Percentiles rank a stretch among this genome's conserved stretches.
These are phyloP conservation scores for Amiota communis DNA, from an alignment of 2,888 invertebrate genomes.

Conservation along the genomic window DNA sequence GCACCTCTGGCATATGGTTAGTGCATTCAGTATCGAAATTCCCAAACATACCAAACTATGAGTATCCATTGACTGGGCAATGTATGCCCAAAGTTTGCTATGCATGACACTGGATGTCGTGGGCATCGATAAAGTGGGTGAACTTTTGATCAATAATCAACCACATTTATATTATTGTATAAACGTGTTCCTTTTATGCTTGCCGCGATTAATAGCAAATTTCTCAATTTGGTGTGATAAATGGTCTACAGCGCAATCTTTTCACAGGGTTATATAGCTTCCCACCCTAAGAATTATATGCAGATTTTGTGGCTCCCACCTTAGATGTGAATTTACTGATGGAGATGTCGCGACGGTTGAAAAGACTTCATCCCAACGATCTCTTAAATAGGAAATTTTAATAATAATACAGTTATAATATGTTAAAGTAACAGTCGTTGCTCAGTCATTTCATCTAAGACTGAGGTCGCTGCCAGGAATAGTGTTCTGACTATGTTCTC, in stretches of 20 bases:
- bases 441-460: too few species aligned
- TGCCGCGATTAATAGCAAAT: constrained; percentile 40
- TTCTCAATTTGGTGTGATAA: constrained; percentile 62
- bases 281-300: constrained; percentile 83
- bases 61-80: constrained; percentile 82
- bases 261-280: constrained; percentile 78
- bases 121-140: constrained; percentile 81
- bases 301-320: constrained; percentile 84
- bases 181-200: constrained; percentile 78
- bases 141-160: constrained; percentile 86
- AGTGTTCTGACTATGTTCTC: too few species aligned
- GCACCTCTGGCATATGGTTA: constrained; percentile 87
- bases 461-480: too few species aligned
- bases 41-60: constrained; percentile 78
- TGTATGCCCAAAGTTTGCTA: constrained; percentile 89
- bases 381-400: too few species aligned
- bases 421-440: too few species aligned
- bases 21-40: constrained; percentile 94
- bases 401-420: too few species aligned
- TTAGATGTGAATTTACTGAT: constrained; percentile 82
- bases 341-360: too few species aligned
- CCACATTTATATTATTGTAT: constrained; percentile 84
- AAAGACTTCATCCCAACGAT: too few species aligned
- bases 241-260: constrained; percentile 66
- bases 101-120: constrained; percentile 85